Conservation (phyloP, 2,888 invertebrate species). For the Cactoblastis cactorum region DNA sequence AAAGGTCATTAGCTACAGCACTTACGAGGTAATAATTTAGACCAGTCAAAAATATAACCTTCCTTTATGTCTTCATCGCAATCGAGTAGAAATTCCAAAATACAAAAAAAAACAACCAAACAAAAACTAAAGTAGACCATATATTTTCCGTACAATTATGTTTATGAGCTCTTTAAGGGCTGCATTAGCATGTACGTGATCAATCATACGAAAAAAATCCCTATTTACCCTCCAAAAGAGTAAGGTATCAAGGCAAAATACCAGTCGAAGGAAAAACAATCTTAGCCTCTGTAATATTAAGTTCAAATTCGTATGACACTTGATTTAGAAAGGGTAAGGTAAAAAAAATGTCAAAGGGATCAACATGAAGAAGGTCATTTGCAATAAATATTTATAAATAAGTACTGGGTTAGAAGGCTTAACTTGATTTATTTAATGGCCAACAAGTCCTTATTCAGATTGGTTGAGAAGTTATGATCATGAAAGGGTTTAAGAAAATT, state of each 20-base stretch:
- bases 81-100: no score
- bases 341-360: slow-evolving; percentile 31
- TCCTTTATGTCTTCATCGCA: no score
- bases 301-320: background rate
- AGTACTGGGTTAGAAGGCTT: slow-evolving; percentile 19
- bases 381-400: slow-evolving; percentile 28
- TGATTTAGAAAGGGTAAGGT: slow-evolving; percentile 2
- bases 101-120: background rate
- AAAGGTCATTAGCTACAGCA: no score
- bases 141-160: slow-evolving; percentile 18
- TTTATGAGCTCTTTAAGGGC: slow-evolving; percentile 19
- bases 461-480: background rate
- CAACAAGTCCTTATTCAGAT: slow-evolving; percentile 3
- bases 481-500: background rate
- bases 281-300: background rate
- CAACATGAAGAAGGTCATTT: slow-evolving; percentile 36
- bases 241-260: background rate
- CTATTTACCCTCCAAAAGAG: slow-evolving; percentile 11
- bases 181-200: slow-evolving; percentile 40
- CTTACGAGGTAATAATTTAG: no score
- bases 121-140: background rate
- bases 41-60: no score
- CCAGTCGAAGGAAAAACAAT: background rate
- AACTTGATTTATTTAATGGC: slow-evolving; percentile 19
- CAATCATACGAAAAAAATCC: slow-evolving; percentile 46